Evolutionary conservation across 2,888 invertebrate species (phyloP).

Genomic region (Athetis lepigone): DNA sequence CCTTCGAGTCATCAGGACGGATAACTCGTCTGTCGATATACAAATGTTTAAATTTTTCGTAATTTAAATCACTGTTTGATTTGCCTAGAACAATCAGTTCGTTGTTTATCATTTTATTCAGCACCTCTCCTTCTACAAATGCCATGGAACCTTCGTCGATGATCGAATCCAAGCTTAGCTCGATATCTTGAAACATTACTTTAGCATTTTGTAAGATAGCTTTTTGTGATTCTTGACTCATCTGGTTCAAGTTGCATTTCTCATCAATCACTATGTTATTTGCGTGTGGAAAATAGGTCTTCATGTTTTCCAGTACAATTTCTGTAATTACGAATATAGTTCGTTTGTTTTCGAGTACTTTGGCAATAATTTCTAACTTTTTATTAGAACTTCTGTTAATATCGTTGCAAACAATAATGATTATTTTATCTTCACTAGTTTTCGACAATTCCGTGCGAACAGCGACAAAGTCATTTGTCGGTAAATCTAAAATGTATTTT

Average conservation of each 20-base stretch:
- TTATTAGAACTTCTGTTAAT: not conserved
- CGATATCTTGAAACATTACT: constrained; percentile 40
- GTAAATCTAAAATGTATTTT: constrained; percentile 35
- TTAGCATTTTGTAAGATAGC: constrained; percentile 23
- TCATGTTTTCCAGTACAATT: not conserved
- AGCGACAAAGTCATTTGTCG: constrained; percentile 9
- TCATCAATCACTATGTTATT: constrained; percentile 13
- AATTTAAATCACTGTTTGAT: constrained; percentile 15
- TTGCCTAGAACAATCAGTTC: constrained; percentile 18
- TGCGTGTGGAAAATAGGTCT: constrained; percentile 16
- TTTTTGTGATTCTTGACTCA: constrained; percentile 29
- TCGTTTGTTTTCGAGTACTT: constrained; percentile 2
- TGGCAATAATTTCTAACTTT: constrained; percentile 18
- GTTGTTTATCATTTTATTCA: constrained; percentile 29
- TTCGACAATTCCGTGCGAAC: constrained; percentile 22
- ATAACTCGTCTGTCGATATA: constrained; percentile 26
- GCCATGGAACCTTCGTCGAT: constrained; percentile 25
- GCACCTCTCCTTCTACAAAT: constrained; percentile 33
- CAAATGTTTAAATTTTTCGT: constrained; percentile 32
- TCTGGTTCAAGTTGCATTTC: constrained; percentile 30
- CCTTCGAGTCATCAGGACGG: not conserved
- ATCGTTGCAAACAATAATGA: constrained; percentile 28
- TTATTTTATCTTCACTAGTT: constrained; percentile 1
- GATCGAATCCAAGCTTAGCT: constrained; percentile 25
- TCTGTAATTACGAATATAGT: constrained; percentile 26